These are phyloP conservation scores for Xylocampa areola DNA, from an alignment of 2,888 invertebrate species.

Conservation along the genomic window DNA sequence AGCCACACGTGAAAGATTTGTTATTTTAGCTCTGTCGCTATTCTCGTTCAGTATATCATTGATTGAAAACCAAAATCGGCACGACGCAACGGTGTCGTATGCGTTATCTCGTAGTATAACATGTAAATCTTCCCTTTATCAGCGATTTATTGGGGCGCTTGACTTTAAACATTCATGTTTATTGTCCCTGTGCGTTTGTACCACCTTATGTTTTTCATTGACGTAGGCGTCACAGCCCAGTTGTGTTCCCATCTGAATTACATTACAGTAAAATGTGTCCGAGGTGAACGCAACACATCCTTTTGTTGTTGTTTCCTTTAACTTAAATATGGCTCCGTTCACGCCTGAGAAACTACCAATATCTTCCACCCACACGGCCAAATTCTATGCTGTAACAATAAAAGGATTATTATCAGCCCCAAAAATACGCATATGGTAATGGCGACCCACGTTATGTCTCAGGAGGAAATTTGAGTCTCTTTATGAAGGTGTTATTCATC, in stretches of 20 bases:
- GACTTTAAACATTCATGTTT: conserved; percentile 81
- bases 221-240: conserved; percentile 85
- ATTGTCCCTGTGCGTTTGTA: conserved; percentile 69
- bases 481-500: conserved; percentile 83
- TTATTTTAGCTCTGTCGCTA: conserved; percentile 49
- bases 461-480: conserved; percentile 75
- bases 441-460: conserved; percentile 78
- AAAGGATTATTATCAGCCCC: conserved; percentile 73
- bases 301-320: conserved; percentile 73
- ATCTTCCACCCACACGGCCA: conserved; percentile 78
- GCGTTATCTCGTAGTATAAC: conserved; percentile 78
- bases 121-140: conserved; percentile 83
- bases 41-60: conserved; percentile 59
- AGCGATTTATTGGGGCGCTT: conserved; percentile 84
- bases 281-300: conserved; percentile 67
- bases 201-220: conserved; percentile 76
- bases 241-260: conserved; percentile 76
- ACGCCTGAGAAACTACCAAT: conserved; percentile 71
- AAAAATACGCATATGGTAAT: conserved; percentile 76
- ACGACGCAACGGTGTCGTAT: conserved; percentile 73
- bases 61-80: conserved; percentile 70
- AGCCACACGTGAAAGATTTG: conserved; percentile 50
- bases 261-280: conserved; percentile 73
- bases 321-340: conserved; percentile 64
- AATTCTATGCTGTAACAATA: conserved; percentile 79